Conservation (phyloP, 2,888 invertebrate species). For the Himalopsyche tibetana region DNA sequence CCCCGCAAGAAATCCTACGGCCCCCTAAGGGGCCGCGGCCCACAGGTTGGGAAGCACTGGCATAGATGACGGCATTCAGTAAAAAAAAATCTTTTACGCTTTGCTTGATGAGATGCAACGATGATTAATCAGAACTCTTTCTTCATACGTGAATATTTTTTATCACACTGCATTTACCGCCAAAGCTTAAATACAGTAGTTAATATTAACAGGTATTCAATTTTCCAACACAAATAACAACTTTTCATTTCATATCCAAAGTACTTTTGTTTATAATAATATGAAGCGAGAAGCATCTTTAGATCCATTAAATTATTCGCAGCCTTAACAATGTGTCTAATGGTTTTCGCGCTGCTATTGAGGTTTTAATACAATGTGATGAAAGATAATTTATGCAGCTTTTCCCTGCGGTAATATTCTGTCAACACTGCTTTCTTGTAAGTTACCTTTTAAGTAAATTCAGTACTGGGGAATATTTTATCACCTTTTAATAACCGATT, state of each 20-base stretch:
- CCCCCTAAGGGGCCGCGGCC: too few species aligned
- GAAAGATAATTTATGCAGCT: not conserved
- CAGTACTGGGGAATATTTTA: not conserved
- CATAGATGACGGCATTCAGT: too few species aligned
- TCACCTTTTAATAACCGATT: slow-evolving; percentile 2
- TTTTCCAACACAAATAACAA: not conserved
- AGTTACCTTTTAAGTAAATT: not conserved
- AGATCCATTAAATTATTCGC: not conserved
- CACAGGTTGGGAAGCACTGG: too few species aligned
- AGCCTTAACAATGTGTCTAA: not conserved
- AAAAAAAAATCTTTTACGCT: too few species aligned
- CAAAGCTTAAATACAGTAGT: not conserved
- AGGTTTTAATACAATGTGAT: slow-evolving; percentile 7
- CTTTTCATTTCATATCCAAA: not conserved
- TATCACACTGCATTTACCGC: too few species aligned
- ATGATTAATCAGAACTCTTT: too few species aligned
- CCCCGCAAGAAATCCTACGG: too few species aligned
- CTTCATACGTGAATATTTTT: too few species aligned
- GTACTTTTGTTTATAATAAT: not conserved
- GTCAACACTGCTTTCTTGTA: not conserved
- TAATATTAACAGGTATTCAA: not conserved
- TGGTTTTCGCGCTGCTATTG: slow-evolving; percentile 8
- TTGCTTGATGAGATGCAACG: too few species aligned
- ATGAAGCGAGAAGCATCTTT: not conserved
- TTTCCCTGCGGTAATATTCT: slow-evolving; percentile 25